These are phyloP conservation scores for Synergus umbraculus DNA, from an alignment of 2,888 invertebrate genomes.

Conservation along the genomic window DNA sequence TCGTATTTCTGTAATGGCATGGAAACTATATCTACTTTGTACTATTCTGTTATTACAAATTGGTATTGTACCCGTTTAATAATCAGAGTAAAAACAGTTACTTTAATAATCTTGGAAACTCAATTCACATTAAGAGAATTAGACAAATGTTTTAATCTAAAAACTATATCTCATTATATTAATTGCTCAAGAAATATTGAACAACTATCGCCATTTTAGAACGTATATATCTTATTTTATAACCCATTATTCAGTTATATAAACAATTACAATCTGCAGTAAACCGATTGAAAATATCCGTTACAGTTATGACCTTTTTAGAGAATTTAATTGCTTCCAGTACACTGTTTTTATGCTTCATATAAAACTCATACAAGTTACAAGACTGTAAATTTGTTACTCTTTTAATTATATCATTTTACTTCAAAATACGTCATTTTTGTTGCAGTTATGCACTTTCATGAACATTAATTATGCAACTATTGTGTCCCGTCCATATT, in stretches of 20 bases:
- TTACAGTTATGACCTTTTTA: constrained; percentile 2
- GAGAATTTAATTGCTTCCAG: constrained; percentile 16
- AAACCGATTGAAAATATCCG: neutral
- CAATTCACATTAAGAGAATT: too few relatives aligned
- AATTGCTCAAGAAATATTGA: neutral
- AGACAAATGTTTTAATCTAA: too few relatives aligned
- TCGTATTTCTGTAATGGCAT: neutral
- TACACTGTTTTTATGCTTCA: neutral
- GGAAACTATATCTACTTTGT: neutral
- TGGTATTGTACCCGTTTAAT: neutral
- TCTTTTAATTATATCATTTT: neutral
- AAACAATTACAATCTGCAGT: neutral
- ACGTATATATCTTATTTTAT: neutral
- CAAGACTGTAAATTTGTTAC: neutral
- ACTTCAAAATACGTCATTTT: neutral
- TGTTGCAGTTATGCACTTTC: neutral
- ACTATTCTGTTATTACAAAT: neutral
- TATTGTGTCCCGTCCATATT: neutral
- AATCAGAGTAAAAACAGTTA: neutral
- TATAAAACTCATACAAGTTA: neutral
- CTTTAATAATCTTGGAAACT: neutral
- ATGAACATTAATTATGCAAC: neutral
- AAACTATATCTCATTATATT: too few relatives aligned
- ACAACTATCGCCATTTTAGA: neutral
- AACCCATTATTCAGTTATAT: neutral